These are phyloP conservation scores for Nycticorax nycticorax DNA, from an alignment of 2,113 vertebrate genomes.

Conservation along the genomic window DNA sequence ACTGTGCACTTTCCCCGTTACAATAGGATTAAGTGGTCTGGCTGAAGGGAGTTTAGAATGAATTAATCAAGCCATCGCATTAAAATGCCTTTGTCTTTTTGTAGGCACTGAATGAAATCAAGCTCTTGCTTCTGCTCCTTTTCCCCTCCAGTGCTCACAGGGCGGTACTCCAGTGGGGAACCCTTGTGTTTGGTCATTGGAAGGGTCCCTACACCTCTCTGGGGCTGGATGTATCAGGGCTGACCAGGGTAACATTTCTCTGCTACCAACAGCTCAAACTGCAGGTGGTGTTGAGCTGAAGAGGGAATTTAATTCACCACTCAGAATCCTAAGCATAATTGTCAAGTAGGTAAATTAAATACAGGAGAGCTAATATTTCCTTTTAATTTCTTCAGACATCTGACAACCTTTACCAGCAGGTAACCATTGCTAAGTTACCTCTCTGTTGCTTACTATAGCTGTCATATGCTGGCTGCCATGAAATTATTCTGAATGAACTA, in stretches of 20 bases:
- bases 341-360: slow-evolving; percentile 13
- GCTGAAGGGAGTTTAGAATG: not conserved
- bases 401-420: not conserved
- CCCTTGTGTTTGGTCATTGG: not conserved
- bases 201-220: not conserved
- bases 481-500: not conserved
- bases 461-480: not conserved
- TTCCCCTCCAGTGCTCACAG: not conserved
- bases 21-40: not conserved
- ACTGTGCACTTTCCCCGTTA: not conserved
- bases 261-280: not conserved
- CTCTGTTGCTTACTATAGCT: not conserved
- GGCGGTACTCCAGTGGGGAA: not conserved
- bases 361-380: not conserved
- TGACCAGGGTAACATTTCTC: not conserved
- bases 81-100: not conserved
- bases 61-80: not conserved
- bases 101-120: not conserved
- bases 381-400: not conserved
- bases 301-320: not conserved
- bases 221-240: not conserved
- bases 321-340: not conserved
- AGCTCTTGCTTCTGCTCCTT: not conserved
- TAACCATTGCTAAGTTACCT: not conserved
- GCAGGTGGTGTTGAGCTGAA: not conserved